A percentile compares a stretch with the other conserved stretches of the same genome.
phyloP scores from a whole-genome alignment of 2,888 invertebrate genomes.

The Choristoneura rosaceana region DNA sequence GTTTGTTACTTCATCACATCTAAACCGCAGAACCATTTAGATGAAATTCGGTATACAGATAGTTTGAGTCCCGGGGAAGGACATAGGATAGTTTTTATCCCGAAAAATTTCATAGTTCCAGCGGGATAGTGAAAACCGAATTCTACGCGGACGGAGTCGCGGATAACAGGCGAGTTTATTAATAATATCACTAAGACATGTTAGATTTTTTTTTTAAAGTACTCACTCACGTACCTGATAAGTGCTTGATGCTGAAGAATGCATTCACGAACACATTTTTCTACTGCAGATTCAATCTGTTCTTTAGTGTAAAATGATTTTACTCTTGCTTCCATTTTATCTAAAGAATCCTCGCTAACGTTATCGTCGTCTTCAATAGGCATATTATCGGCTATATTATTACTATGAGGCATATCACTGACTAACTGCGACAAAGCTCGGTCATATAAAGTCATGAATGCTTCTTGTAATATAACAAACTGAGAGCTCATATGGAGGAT shows the following conservation, averaged over 20 bases:
- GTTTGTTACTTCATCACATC: no score
- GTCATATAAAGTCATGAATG: slow-evolving; percentile 69
- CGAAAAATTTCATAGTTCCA: no score
- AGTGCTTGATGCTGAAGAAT: slow-evolving; percentile 76
- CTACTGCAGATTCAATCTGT: slow-evolving; percentile 67
- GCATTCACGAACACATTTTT: slow-evolving; percentile 64
- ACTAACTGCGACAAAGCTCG: slow-evolving; percentile 64
- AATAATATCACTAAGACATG: no score
- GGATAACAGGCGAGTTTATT: no score
- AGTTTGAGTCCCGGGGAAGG: no score
- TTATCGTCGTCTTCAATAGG: slow-evolving; percentile 41
- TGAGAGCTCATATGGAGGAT: slow-evolving; percentile 79
- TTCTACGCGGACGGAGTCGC: no score
- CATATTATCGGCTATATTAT: slow-evolving; percentile 45
- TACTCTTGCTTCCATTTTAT: slow-evolving; percentile 59
- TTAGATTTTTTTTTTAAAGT: no score
- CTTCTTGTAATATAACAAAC: slow-evolving; percentile 71
- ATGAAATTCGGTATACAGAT: no score
- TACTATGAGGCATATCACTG: slow-evolving; percentile 47
- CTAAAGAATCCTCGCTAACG: slow-evolving; percentile 43
- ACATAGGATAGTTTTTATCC: no score
- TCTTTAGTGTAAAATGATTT: slow-evolving; percentile 56
- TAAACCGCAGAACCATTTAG: no score
- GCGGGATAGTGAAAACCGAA: no score
- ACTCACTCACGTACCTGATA: slow-evolving; percentile 63